Conservation (phyloP, 2,113 vertebrate genomes). For the Reinhardtius hippoglossoides region DNA sequence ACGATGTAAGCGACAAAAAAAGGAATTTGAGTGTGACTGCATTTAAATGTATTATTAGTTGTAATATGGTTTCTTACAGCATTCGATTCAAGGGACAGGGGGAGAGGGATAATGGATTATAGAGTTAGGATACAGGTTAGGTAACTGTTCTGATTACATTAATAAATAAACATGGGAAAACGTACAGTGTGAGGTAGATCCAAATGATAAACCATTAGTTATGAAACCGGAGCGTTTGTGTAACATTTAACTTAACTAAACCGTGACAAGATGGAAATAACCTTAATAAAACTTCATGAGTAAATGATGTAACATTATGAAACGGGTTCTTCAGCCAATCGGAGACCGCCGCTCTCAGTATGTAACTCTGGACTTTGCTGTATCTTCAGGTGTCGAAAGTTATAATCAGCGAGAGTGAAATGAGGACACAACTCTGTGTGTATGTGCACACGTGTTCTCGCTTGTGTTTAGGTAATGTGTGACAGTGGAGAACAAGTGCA, state of each 20-base stretch:
- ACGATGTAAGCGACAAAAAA: background rate
- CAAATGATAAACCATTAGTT: slow-evolving; percentile 20
- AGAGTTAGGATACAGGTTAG: slow-evolving; percentile 9
- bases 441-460: background rate
- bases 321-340: background rate
- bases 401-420: background rate
- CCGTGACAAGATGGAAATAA: slow-evolving; percentile 26
- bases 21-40: background rate
- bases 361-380: background rate
- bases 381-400: background rate
- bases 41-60: slow-evolving; percentile 1
- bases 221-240: background rate
- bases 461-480: background rate
- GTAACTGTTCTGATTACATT: slow-evolving; percentile 31
- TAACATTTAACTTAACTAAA: background rate
- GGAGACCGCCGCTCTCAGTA: background rate
- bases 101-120: slow-evolving; percentile 26
- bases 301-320: slow-evolving; percentile 14
- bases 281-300: slow-evolving; percentile 23
- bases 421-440: background rate
- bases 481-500: background rate
- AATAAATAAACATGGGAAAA: slow-evolving; percentile 3
- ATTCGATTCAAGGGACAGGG: background rate
- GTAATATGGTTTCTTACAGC: slow-evolving; percentile 12
- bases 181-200: slow-evolving; percentile 7